Base-by-base conservation (phyloP, 2,888 invertebrate species). In the Hypomecis punctinalis region DNA sequence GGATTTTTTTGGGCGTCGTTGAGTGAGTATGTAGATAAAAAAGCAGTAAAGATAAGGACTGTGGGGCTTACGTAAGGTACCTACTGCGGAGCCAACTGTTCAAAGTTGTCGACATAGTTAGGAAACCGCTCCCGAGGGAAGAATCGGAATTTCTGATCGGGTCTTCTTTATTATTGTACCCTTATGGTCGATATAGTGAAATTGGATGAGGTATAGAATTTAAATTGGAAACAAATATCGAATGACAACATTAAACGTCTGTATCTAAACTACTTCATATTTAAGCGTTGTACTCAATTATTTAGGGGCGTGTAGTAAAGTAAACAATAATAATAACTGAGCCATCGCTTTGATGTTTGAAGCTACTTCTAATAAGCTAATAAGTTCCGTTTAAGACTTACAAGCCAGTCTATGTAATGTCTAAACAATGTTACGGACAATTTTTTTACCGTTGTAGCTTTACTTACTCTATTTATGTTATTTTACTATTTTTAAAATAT, bases 1-100 rank as follows among this genome's bases (percentile, higher is more conserved):
- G 72, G 75, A 72, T 74, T 75, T 78, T 78, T 72, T 68, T 73
- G 73, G 60, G 60, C 72, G 70, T 73, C 65, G 76, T 76, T 79
- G 80, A 82, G 91, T 92, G 81, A 91, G 91, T 91, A 91, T 90
- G 78, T 83, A 79, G 80, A 78, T 81, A 78, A 80, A 76, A 76
- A 77, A 63, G 76, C 74, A 75, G 76, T 83, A 81, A 74, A 80
- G 83, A 82, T 84, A 84, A 85, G 79, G 76, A 75, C 76, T 69
- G 69, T 60, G 56, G 13, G 68, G 81, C 89, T 92, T 92, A 92
- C 91, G 90, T 92, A 92, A 91, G 91, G 77, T 74, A 66, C n/a
- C n/a, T n/a, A n/a, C 77, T 78, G 81, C 79, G 77, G 79, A 76
- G 66, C 67, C 68, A 72, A 76, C 72, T 74, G 76, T 75, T 78